A percentile compares a stretch with the other conserved stretches of the same genome.
These are phyloP conservation scores for Philaethria dido DNA, from an alignment of 2,888 invertebrate species.

Conservation along the genomic window DNA sequence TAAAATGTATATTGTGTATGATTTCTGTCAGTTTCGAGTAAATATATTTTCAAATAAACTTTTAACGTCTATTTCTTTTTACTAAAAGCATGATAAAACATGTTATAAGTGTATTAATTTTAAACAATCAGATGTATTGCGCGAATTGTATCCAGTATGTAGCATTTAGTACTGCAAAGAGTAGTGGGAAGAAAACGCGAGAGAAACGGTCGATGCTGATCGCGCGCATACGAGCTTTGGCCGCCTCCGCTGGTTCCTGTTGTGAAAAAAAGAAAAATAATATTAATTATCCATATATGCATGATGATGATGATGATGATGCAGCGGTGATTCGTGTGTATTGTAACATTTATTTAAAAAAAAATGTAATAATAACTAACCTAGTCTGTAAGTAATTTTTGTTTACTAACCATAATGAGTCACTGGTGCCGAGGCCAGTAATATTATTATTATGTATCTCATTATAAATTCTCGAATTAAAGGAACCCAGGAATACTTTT, in stretches of 20 bases:
- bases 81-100: neutral
- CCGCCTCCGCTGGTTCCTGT: constrained; percentile 76
- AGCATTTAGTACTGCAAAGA: constrained; percentile 93
- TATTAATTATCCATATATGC: neutral
- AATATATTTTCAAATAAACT: neutral
- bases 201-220: constrained; percentile 94
- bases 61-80: neutral
- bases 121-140: constrained; percentile 73
- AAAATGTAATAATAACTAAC: no score
- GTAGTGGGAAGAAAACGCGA: constrained; percentile 94
- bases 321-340: no score
- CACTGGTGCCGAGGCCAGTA: no score
- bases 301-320: no score
- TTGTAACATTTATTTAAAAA: no score
- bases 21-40: neutral
- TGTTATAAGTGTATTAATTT: constrained; percentile 26
- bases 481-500: no score
- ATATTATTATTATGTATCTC: no score
- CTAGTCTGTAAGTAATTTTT: no score
- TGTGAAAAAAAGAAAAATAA: constrained; percentile 30
- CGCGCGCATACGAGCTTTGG: constrained; percentile 80
- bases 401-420: no score
- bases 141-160: constrained; percentile 94
- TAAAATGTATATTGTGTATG: no score
- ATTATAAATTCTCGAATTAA: no score